A percentile compares a stretch with the other conserved stretches of the same genome.
phyloP scores from a whole-genome alignment of 2,888 invertebrate genomes.

The Oligia fasciuncula region DNA sequence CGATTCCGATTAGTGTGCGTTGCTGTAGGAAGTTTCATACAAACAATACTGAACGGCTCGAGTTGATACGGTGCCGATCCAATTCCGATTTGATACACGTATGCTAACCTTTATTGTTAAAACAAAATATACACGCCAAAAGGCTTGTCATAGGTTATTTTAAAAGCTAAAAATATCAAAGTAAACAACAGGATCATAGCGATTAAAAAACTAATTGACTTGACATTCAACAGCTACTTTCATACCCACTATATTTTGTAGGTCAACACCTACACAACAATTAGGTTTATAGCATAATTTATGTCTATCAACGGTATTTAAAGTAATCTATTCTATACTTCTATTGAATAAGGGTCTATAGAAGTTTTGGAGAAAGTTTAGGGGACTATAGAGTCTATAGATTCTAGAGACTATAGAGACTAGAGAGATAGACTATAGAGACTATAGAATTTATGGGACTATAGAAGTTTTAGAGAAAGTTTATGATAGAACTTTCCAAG shows the following conservation, averaged over 20 bases:
- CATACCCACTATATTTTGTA: not conserved
- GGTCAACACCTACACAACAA: conserved; percentile 2
- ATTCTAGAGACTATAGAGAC: too few relatives aligned
- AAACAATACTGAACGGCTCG: too few relatives aligned
- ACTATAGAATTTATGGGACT: too few relatives aligned
- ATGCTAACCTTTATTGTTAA: not conserved
- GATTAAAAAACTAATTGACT: not conserved
- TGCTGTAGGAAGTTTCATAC: too few relatives aligned
- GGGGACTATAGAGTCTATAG: too few relatives aligned
- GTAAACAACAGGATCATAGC: not conserved
- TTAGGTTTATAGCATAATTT: not conserved
- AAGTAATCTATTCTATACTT: not conserved
- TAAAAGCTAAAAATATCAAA: not conserved
- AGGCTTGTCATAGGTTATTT: not conserved
- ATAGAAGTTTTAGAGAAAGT: not conserved
- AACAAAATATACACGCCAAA: not conserved
- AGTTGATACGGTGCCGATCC: too few relatives aligned
- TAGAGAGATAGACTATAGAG: too few relatives aligned
- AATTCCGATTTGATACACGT: too few relatives aligned
- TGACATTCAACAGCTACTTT: not conserved
- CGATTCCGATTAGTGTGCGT: too few relatives aligned
- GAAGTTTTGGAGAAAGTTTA: not conserved
- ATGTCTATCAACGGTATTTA: not conserved
- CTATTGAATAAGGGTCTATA: not conserved
- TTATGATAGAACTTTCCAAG: not conserved